Evolutionary conservation across 2,888 invertebrate genomes (phyloP), one percentile per base, ranked within the genome.

Genomic region (Lochmaea capreae): DNA sequence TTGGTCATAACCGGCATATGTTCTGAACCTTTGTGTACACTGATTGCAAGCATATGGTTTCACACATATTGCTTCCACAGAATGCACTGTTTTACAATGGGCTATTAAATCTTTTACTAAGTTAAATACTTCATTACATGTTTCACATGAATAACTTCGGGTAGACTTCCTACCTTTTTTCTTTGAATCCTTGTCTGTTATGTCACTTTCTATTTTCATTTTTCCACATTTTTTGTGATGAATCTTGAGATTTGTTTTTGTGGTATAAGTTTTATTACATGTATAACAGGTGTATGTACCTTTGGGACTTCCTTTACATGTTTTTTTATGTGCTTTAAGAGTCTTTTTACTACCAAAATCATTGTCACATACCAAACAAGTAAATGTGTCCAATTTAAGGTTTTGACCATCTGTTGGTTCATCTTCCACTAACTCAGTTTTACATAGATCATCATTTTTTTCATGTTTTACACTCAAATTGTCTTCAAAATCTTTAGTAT

Each of bases 41-140:
- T 79, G 76, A 66, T 79, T 80, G 73, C 85, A 85, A 11, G 74
- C 70, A 75, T 81, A 84, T 1, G 84, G 84, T 76, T 83, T 84
- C 11, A 84, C 78, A 11, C 68, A 65, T 65, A 81, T 82, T 59
- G 71, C 62, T 11, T 81, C 78, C 74, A 83, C 80, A 8, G 74
- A 74, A 72, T 84, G 85, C 14, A 78, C 71, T n/a, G 54, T 73
- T 8, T 76, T 73, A 61, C 81, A 82, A 77, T 85, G 85, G n/a
- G 79, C 73, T 9, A 83, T 72, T 26, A 85, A 73, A 52, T 80
- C 76, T 74, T 82, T 83, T 3, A 82, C 76, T 39, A 80, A 79
- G 52, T 71, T 74, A 68, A 84, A 82, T 11, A 77, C 52, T 46
- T 78, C 66, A 18, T 75, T 68, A 72, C 85, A 85, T 22, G 81